A percentile compares a stretch with the other conserved stretches of the same genome.
Evolutionary conservation across 2,113 vertebrate species (phyloP).

Genomic region (Aleadryas rufinucha): DNA sequence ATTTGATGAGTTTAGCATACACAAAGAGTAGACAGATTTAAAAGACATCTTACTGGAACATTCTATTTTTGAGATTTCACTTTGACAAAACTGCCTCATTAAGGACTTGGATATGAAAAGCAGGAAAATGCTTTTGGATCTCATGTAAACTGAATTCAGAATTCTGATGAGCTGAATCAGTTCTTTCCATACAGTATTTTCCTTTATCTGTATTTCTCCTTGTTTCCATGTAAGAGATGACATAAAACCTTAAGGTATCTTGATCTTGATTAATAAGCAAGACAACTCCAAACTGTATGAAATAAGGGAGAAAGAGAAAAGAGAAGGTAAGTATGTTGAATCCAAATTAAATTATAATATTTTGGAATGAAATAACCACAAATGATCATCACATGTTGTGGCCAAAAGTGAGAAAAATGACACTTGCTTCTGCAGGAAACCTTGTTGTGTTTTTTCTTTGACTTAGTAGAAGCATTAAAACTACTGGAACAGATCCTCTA

Average conservation of each 20-base stretch:
- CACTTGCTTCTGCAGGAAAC: background rate
- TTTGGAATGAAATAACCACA: background rate
- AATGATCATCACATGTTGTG: background rate
- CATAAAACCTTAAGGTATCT: background rate
- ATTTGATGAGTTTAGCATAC: conserved; percentile 59
- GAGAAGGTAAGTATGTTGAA: background rate
- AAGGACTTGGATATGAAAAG: conserved; percentile 55
- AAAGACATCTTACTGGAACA: conserved; percentile 58
- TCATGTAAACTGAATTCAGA: conserved; percentile 59
- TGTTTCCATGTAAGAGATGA: background rate
- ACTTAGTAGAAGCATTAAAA: background rate
- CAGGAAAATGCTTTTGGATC: conserved; percentile 38
- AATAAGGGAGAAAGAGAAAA: background rate
- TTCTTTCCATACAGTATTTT: conserved; percentile 34
- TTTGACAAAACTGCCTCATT: conserved; percentile 64
- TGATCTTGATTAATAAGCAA: background rate
- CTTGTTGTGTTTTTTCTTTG: background rate
- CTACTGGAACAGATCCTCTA: background rate
- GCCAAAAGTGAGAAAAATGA: background rate
- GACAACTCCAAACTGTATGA: background rate
- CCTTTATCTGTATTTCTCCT: conserved; percentile 8
- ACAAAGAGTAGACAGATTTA: conserved; percentile 59
- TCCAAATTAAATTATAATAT: background rate
- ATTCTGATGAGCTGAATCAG: conserved; percentile 58
- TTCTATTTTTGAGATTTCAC: conserved; percentile 64